Evolutionary conservation across 2,113 vertebrate species (phyloP), one percentile per base, ranked within the genome.

Genomic region (Beaufortia kweichowensis): DNA sequence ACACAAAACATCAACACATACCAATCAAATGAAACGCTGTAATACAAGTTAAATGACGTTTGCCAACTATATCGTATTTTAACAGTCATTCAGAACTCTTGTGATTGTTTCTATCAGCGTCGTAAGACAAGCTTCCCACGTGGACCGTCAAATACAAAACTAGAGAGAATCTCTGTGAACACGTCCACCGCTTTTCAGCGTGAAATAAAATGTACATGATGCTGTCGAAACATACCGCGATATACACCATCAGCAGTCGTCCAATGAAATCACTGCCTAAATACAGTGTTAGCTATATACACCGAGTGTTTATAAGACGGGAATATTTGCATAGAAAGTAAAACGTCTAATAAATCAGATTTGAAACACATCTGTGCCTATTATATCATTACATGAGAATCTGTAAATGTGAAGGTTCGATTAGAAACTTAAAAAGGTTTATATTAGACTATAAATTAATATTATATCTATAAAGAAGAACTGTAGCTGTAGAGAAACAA

Each of bases 121-220:
- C 90, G 4, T 88, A 89, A 85, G 84, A 85, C 77, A 82, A 90
- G 88, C 80, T 84, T 59, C 63, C 79, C 61, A 86, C 91, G 86
- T 87, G 88, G 89, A 91, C 87, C 87, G 89, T 84, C 87, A 88
- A 89, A 85, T 96, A 97, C 89, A 94, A 97, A 96, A 97, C 96
- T 95, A 97, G 92, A 94, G 92, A 94, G 82, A 94, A 92, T 91
- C 92, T 96, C 91, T 91, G 92, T 91, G 86, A 80, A 93, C 95
- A 93, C 91, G 91, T 89, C 92, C 93, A 89, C 94, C 89, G 85
- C 95, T 92, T 96, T 98, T 97, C 95, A 97, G 95, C 96, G 95
- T 98, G 96, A 98, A 97, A 97, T 95, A 98, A 95, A 96, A 96
- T 90, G n/a, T n/a, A n/a, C n/a, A n/a, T n/a, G n/a, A n/a, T n/a